phyloP scores from a whole-genome alignment of 2,113 vertebrate species.

The Athene noctua region DNA sequence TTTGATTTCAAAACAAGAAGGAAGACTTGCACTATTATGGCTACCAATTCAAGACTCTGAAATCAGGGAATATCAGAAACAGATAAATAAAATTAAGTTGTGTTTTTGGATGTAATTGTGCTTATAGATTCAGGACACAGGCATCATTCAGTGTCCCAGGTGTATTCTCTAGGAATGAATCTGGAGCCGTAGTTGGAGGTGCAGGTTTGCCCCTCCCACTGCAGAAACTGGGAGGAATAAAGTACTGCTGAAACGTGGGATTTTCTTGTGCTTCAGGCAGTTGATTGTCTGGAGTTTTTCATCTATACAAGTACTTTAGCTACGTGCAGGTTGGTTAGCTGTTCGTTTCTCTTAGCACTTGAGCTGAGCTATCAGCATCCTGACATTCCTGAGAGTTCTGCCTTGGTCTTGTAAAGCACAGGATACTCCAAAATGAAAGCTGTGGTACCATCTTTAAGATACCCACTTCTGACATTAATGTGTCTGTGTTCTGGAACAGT shows the following conservation, averaged over 20 bases:
- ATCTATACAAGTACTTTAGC: background rate
- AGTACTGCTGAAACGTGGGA: background rate
- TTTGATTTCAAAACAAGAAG: background rate
- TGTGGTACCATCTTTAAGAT: background rate
- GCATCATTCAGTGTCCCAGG: background rate
- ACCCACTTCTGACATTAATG: background rate
- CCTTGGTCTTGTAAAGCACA: background rate
- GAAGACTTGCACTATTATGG: background rate
- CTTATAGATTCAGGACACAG: background rate
- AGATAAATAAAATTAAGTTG: background rate
- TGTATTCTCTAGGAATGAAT: background rate
- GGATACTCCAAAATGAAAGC: background rate
- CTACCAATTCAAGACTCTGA: background rate
- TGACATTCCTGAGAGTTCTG: background rate
- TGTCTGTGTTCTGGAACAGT: background rate
- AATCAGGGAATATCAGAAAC: background rate
- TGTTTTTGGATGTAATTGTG: background rate
- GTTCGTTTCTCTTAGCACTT: background rate
- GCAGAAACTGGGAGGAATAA: background rate
- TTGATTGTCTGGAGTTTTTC: background rate
- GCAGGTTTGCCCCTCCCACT: background rate
- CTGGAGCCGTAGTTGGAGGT: background rate
- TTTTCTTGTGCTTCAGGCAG: background rate
- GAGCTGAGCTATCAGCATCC: background rate
- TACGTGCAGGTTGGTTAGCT: background rate